phyloP scores from a whole-genome alignment of 1,140 invertebrate species.

The Drosophila athabasca region DNA sequence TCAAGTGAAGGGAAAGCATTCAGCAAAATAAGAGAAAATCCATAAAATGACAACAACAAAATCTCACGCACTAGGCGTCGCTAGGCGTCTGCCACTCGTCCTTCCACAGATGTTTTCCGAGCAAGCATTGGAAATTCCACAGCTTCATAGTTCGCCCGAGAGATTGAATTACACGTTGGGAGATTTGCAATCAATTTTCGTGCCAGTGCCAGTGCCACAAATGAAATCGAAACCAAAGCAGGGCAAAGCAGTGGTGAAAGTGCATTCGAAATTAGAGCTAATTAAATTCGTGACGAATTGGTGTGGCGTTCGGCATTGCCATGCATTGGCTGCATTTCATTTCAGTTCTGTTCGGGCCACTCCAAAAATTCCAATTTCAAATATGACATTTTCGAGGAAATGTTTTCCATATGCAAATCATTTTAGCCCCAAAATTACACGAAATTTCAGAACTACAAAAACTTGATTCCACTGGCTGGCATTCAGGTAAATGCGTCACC shows the following conservation, averaged over 20 bases:
- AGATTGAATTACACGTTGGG: neutral
- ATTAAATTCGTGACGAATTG: constrained; percentile 36
- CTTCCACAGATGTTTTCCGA: neutral
- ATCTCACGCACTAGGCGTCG: neutral
- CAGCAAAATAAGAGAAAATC: constrained; percentile 2
- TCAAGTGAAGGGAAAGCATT: no score
- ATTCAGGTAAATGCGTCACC: no score
- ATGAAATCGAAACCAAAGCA: constrained; percentile 28
- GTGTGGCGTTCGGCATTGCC: no score
- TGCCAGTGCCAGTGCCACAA: constrained; percentile 7
- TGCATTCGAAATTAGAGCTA: constrained; percentile 38
- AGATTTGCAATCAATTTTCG: constrained; percentile 13
- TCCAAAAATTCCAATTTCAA: constrained; percentile 34
- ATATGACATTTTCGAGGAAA: constrained; percentile 33
- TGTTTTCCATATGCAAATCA: constrained; percentile 53
- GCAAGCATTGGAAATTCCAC: neutral
- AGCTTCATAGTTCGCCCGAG: neutral
- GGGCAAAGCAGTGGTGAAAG: constrained; percentile 26
- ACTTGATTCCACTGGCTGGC: no score
- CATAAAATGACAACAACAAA: neutral
- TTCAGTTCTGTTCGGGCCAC: neutral
- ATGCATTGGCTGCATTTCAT: no score
- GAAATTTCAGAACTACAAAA: no score
- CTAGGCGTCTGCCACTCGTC: no score
- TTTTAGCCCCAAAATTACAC: constrained; percentile 5